A percentile compares a stretch with the other conserved stretches of the same genome.
Evolutionary conservation across 2,797 vertebrate genomes (phyloP).

Genomic region (Clarias pachynema): DNA sequence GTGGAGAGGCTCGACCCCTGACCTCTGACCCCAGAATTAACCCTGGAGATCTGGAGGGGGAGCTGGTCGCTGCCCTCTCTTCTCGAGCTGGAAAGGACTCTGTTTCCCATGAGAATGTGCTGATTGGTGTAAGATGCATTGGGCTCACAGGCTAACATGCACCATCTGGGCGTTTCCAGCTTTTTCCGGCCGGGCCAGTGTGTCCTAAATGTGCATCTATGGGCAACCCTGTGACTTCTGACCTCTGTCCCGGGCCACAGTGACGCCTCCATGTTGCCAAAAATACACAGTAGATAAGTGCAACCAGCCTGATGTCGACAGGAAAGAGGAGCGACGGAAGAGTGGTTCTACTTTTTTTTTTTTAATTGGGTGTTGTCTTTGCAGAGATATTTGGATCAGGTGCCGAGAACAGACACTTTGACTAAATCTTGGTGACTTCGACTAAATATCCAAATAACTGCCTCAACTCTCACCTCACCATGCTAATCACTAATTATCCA

Average conservation of each 20-base stretch:
- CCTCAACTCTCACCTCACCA: background rate
- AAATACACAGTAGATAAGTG: constrained; percentile 42
- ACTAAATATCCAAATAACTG: background rate
- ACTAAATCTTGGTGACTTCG: background rate
- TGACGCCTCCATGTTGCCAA: constrained; percentile 30
- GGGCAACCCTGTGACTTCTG: constrained; percentile 35
- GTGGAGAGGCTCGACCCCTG: constrained; percentile 79
- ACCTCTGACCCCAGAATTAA: constrained; percentile 76
- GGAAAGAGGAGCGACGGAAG: constrained; percentile 63
- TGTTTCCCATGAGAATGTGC: constrained; percentile 79
- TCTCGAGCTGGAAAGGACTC: constrained; percentile 61
- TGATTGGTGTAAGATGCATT: constrained; percentile 65
- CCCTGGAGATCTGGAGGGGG: constrained; percentile 57
- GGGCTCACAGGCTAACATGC: constrained; percentile 70
- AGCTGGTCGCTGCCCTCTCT: constrained; percentile 70
- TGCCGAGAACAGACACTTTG: background rate
- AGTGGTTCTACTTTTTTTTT: constrained; percentile 63
- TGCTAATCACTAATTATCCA: background rate
- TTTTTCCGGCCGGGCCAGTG: constrained; percentile 64
- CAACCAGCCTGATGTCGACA: constrained; percentile 39
- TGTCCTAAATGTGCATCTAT: constrained; percentile 26
- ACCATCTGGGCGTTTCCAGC: constrained; percentile 77
- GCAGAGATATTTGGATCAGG: background rate
- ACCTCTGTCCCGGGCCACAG: constrained; percentile 24
- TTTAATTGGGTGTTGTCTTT: background rate